A percentile compares a stretch with the other conserved stretches of the same genome.
Evolutionary conservation across 2,888 invertebrate genomes (phyloP).

Genomic region (Oligia latruncula): DNA sequence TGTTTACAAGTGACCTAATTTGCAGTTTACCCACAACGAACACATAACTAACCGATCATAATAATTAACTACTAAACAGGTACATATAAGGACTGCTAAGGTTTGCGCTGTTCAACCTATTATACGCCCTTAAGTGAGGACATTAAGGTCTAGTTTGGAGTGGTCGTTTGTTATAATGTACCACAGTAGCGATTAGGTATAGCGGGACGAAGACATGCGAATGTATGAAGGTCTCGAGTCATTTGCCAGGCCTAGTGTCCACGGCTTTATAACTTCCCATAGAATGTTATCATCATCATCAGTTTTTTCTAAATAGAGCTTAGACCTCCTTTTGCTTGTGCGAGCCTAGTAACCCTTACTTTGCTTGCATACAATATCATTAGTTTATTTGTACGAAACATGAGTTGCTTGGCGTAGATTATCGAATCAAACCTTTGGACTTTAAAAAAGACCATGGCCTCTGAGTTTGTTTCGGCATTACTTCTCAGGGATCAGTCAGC

Average conservation of each 20-base stretch:
- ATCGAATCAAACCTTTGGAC: neutral
- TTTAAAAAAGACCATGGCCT: neutral
- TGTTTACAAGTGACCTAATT: slow-evolving; percentile 57
- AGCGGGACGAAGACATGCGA: slow-evolving; percentile 63
- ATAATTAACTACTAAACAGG: slow-evolving; percentile 79
- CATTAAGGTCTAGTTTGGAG: slow-evolving; percentile 63
- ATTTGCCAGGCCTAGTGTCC: slow-evolving; percentile 53
- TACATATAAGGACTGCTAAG: slow-evolving; percentile 67
- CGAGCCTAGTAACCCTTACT: slow-evolving; percentile 36
- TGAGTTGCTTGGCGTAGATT: no score
- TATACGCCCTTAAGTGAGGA: slow-evolving; percentile 52
- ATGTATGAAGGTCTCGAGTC: slow-evolving; percentile 62
- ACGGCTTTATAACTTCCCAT: slow-evolving; percentile 55
- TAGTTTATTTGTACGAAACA: neutral
- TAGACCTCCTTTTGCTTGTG: slow-evolving; percentile 42
- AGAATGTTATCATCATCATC: slow-evolving; percentile 50
- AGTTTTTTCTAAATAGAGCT: slow-evolving; percentile 40
- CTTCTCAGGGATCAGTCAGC: neutral
- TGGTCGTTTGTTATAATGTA: slow-evolving; percentile 58
- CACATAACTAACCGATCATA: slow-evolving; percentile 77
- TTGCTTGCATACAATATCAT: neutral
- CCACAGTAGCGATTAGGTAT: slow-evolving; percentile 59
- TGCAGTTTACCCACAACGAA: slow-evolving; percentile 64
- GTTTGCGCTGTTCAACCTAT: slow-evolving; percentile 54
- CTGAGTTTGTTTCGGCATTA: neutral